Conservation (phyloP, 2,113 vertebrate species). For the Gymnocephalus cernua region DNA sequence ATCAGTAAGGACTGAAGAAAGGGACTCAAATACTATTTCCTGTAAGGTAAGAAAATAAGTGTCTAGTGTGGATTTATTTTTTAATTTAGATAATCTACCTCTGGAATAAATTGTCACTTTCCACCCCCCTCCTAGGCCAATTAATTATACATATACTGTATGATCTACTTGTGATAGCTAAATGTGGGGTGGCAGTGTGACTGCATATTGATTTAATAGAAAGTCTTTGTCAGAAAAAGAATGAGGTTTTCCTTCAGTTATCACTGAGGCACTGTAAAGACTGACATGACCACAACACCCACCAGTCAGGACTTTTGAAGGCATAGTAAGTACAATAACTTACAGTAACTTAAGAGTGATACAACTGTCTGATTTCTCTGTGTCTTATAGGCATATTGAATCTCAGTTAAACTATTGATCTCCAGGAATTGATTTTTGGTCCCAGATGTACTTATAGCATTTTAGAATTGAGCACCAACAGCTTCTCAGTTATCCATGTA, state of each 20-base stretch:
- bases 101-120: neutral
- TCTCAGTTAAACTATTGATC: neutral
- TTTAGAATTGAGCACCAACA: neutral
- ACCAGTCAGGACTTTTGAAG: neutral
- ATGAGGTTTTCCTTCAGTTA: neutral
- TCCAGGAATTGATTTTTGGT: neutral
- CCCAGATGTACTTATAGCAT: neutral
- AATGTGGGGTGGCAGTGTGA: neutral
- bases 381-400: neutral
- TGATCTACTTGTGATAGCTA: neutral
- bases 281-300: neutral
- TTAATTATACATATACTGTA: neutral
- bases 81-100: neutral
- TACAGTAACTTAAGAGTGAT: neutral
- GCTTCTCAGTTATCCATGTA: neutral
- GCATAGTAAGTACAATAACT: neutral
- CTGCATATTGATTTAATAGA: neutral
- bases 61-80: neutral
- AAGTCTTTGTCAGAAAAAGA: neutral
- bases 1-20: neutral
- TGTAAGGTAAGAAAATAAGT: slow-evolving; percentile 56
- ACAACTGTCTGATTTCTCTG: neutral
- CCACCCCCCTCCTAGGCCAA: rapidly evolving
- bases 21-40: neutral
- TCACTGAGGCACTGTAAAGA: neutral